Evolutionary conservation across 1,140 invertebrate species (phyloP), one percentile per base, ranked within the genome.

Genomic region (Zaprionus ghesquierei): DNA sequence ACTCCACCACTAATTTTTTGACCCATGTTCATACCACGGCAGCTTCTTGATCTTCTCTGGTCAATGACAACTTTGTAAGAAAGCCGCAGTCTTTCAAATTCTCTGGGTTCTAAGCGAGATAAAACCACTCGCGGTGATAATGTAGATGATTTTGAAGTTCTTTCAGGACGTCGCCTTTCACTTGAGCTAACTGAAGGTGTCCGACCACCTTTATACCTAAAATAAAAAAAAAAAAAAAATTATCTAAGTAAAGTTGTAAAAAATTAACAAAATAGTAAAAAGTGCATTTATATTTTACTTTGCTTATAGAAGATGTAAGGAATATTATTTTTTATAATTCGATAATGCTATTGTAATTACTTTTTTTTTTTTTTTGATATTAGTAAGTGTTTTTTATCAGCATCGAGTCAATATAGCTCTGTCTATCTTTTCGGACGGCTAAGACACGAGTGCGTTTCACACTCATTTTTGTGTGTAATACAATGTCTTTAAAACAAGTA

Each of bases 11-110:
- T 97, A 92, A 97, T 95, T 95, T 97, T 97, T 96, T 97, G 96
- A 94, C 96, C 97, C 96, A 97, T 97, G 95, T 95, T 97, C 96
- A 97, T 97, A 94, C 95, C 96, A 95, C 95, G 95, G 93, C 94
- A 94, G 93, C 94, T 93, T 89, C 93, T 89, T 65, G 91, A 84
- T 90, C 87, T 75, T 76, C 87, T 91, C 77, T 92, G 91, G 75
- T 92, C 90, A 69, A 92, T 75, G 59, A 90, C 84, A 72, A 91
- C 81, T 85, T 92, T 92, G 62, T 92, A 92, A 18, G 91, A 91
- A 62, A 92, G 69, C 60, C 91, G 75, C 41, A 92, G 76, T 15
- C 89, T 77, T 62, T 92, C 89, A 79, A 91, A 92, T 80, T 92
- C 90, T 79, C 91, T 80, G 27, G 91, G 84, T 81, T 92, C 91